Percentiles rank a stretch among this genome's conserved stretches.
Evolutionary conservation across 2,888 invertebrate species (phyloP).

Genomic region (Ypsolopha scabrella): DNA sequence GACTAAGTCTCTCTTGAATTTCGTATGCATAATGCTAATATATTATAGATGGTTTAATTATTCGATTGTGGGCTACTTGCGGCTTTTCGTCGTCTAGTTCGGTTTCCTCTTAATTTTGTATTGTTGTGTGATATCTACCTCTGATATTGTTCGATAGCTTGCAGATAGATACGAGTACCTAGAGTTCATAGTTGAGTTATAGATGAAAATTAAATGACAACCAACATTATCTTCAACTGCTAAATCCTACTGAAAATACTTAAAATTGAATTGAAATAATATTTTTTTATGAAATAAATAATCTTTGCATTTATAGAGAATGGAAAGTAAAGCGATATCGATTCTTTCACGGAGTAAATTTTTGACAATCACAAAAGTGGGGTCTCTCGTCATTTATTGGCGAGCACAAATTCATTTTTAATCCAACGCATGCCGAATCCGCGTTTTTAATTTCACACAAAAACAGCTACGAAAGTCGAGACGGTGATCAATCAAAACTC

Average conservation of each 20-base stretch:
- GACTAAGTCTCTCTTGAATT: conserved; percentile 54
- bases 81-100: conserved; percentile 22
- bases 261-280: too few species aligned
- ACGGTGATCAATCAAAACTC: conserved; percentile 68
- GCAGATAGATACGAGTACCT: too few species aligned
- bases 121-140: too few species aligned
- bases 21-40: conserved; percentile 61
- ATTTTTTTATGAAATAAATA: too few species aligned
- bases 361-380: conserved; percentile 36
- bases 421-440: conserved; percentile 61
- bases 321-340: too few species aligned
- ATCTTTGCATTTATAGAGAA: too few species aligned
- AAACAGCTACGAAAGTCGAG: conserved; percentile 37
- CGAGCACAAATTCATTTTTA: conserved; percentile 57
- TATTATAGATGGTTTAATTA: conserved; percentile 65
- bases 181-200: too few species aligned
- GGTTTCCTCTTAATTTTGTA: too few species aligned
- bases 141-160: too few species aligned
- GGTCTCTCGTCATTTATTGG: conserved; percentile 38
- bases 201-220: too few species aligned
- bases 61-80: conserved; percentile 52
- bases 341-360: conserved; percentile 20
- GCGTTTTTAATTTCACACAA: conserved; percentile 68
- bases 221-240: too few species aligned
- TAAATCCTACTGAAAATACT: too few species aligned